Base-by-base conservation (phyloP, 2,797 vertebrate species). In the Lutjanus argentimaculatus region DNA sequence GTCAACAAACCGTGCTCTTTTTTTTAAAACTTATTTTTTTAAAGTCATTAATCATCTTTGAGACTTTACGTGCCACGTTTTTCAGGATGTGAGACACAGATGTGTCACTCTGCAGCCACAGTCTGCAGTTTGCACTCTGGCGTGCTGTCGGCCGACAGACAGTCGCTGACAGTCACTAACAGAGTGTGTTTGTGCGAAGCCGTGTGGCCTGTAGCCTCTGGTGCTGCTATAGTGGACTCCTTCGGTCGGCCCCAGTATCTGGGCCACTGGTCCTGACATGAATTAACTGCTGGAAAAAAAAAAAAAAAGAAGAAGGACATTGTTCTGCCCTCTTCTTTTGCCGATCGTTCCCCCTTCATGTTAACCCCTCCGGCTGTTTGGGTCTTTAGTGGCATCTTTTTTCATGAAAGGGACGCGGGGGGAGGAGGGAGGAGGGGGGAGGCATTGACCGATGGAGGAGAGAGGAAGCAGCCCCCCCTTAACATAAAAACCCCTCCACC, bases 251-350 rank as follows among this genome's bases (percentile, higher is more conserved):
- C 64, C 57, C 62, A 40, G 69, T 82, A 92, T 92, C 89, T 91
- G 85, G 92, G 93, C 90, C 89, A 92, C 85, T 84, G 85, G 89
- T 89, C 85, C 87, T 82, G 80, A 88, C 85, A 86, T 75, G 87
- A 90, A 88, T 90, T 76, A 80, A 56, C 64, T n/a, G 53, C 70
- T 13, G 55, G 11, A 19, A 19, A 43, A 65, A 30, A 45, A 12
- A 36, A 2, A 36, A 36, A 63, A 40, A 48, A 69, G 36, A 66
- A 68, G 77, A 45, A 61, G 75, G 77, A 51, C 81, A 85, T 85
- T 89, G 86, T 89, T 81, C 76, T 40, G 72, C 6, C 52, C 30
- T 36, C 62, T 64, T 30, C 52, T 36, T 67, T 72, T n/a, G 16
- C 77, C 45, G 79, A 89, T 83, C 21, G 67, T 83, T 84, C 82